Base-by-base conservation (phyloP, 35 echinoderm and acorn worm species). In the Ptychodera flava region DNA sequence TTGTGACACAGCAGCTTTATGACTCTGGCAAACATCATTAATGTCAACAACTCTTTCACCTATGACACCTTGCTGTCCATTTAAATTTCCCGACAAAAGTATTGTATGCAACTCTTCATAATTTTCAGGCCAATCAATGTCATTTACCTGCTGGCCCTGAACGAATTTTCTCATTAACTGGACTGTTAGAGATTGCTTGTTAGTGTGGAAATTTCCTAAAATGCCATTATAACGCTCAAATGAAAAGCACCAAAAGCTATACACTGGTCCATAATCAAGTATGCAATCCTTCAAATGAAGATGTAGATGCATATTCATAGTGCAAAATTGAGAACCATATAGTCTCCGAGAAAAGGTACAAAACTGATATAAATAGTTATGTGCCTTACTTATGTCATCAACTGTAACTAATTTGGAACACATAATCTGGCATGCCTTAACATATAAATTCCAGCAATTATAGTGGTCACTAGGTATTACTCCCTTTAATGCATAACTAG, bases 241-340 rank as follows among this genome's bases (percentile, higher is more conserved):
- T 36, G 79, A 14, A 37, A 88, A 88, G 34, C 77, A 88, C 78
- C 86, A 88, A 80, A 88, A 88, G 16, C 77, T 38, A 31, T 36
- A 78, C 28, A 80, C 78, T 30, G 77, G 77, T 1, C 78, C 77
- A 30, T 79, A 88, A 37, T 88, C 86, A 35, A 35, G 34, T 1
- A 88, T 30, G 30, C 86, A 88, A 0, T 88, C 77, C 29, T 30
- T 38, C 29, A 88, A 37, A 88, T 88, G 86, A 1, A 29, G 2
- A 81, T 88, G 86, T 35, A 88, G 37, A 36, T 88, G 86, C 86
- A 88, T 81, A 37, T 88, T 88, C 10, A 78, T 77, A 33, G 86
- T 88, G 36, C 78, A 35, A 33, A 33, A 30, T 35, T 33, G 1
- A 88, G 31, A 29, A 36, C 86, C 86, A 37, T 88, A 80, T 27